These are phyloP conservation scores for Trachelus troglodyta DNA, from an alignment of 2,888 invertebrate genomes.

Conservation along the genomic window DNA sequence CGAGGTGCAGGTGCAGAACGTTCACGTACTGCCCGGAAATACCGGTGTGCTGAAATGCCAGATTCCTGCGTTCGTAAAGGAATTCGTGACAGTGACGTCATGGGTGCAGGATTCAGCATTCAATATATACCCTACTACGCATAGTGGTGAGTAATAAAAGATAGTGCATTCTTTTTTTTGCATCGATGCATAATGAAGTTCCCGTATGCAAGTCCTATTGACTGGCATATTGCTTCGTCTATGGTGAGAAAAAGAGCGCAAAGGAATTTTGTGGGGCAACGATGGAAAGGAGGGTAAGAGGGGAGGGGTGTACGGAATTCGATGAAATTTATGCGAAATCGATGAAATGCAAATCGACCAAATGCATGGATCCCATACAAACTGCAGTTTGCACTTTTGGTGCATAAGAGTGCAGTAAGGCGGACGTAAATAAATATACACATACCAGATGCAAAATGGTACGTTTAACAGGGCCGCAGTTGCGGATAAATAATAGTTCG, in stretches of 20 bases:
- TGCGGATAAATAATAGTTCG: not conserved
- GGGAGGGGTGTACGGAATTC: not conserved
- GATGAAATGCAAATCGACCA: not conserved
- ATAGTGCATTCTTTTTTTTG: not conserved
- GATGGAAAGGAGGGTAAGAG: not conserved
- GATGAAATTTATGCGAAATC: not conserved
- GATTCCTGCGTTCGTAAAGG: constrained; percentile 88
- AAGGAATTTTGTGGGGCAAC: not conserved
- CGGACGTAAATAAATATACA: not conserved
- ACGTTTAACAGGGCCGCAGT: not conserved
- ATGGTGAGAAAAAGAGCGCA: not conserved
- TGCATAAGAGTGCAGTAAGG: not conserved
- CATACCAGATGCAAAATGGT: not conserved
- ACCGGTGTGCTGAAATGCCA: constrained; percentile 91
- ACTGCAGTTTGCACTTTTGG: not conserved
- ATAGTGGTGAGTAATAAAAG: constrained; percentile 69
- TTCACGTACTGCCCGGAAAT: constrained; percentile 91
- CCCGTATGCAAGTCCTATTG: not conserved
- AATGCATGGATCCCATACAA: not conserved
- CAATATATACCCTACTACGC: constrained; percentile 82
- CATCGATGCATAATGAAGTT: not conserved
- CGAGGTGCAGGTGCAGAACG: constrained; percentile 90
- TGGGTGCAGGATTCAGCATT: constrained; percentile 88
- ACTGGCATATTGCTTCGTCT: not conserved
- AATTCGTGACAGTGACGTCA: constrained; percentile 88